Evolutionary conservation across 1,140 invertebrate species (phyloP).

Genomic region (Scaptodrosophila lebanonensis): DNA sequence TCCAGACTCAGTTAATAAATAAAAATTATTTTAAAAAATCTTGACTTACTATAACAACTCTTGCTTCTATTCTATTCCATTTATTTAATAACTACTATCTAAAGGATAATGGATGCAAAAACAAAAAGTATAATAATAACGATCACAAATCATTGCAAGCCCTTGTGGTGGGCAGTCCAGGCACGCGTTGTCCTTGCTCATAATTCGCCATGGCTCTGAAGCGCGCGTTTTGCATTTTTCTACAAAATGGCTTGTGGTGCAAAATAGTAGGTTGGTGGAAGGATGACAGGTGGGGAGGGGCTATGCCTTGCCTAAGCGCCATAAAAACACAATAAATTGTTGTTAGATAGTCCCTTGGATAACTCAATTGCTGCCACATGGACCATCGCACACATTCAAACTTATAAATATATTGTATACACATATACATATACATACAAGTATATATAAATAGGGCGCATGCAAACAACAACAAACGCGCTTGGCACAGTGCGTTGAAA

Average conservation of each 20-base stretch:
- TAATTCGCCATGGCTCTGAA: conserved; percentile 49
- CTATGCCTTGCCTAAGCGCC: conserved; percentile 62
- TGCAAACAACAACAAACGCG: conserved; percentile 34
- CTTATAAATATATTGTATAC: too few relatives aligned
- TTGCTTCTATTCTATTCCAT: too few relatives aligned
- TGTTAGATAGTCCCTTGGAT: conserved; percentile 63
- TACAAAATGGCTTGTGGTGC: conserved; percentile 55
- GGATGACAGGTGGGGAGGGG: too few relatives aligned
- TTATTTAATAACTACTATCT: too few relatives aligned
- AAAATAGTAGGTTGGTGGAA: too few relatives aligned
- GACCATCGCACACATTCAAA: conserved; percentile 9
- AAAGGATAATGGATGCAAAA: too few relatives aligned
- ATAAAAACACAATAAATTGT: conserved; percentile 71
- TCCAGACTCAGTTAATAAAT: too few relatives aligned
- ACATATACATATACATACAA: too few relatives aligned
- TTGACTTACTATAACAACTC: too few relatives aligned
- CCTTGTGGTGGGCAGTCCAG: conserved; percentile 8
- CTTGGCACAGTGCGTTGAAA: conserved; percentile 58
- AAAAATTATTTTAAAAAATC: too few relatives aligned
- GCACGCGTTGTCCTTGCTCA: conserved; percentile 61
- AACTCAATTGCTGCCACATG: conserved; percentile 63
- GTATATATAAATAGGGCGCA: too few relatives aligned
- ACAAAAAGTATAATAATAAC: too few relatives aligned
- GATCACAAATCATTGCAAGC: background rate
- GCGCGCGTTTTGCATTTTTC: conserved; percentile 61